phyloP scores from a whole-genome alignment of 2,888 invertebrate genomes.

The Iphiclides podalirius region DNA sequence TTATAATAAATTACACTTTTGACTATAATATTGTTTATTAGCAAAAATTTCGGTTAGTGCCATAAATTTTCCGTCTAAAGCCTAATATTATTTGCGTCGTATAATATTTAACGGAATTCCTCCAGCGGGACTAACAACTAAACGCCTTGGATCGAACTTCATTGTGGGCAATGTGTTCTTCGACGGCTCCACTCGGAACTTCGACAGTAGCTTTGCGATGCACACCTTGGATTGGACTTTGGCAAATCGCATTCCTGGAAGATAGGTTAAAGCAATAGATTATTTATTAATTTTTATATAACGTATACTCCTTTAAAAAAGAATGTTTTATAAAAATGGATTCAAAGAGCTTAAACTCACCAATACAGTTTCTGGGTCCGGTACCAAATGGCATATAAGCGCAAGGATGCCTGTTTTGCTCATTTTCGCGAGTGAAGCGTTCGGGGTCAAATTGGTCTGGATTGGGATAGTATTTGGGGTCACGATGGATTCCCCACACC shows the following conservation, averaged over 20 bases:
- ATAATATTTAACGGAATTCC: conserved; percentile 7
- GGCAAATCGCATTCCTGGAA: conserved; percentile 50
- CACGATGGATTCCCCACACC: not conserved
- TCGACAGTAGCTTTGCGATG: conserved; percentile 38
- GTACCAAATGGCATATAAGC: conserved; percentile 1
- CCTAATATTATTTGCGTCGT: not conserved
- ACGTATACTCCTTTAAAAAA: no score
- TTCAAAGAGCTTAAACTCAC: no score
- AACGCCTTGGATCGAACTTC: not conserved
- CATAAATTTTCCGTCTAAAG: no score
- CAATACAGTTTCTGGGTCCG: conserved; percentile 1
- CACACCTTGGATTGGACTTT: conserved; percentile 40
- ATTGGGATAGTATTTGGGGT: conserved; percentile 1
- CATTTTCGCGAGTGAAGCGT: not conserved
- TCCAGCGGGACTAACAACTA: not conserved
- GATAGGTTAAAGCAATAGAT: no score
- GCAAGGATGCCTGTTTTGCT: not conserved
- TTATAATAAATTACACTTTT: no score
- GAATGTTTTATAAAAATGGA: no score
- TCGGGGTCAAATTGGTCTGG: conserved; percentile 2
- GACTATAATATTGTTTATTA: no score
- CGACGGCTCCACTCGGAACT: conserved; percentile 36
- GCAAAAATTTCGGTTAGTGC: no score
- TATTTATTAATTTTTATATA: no score
- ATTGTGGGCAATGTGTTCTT: conserved; percentile 27